A percentile compares a stretch with the other conserved stretches of the same genome.
phyloP scores from a whole-genome alignment of 2,888 invertebrate species.

The Chamaedrilus cognettii region DNA sequence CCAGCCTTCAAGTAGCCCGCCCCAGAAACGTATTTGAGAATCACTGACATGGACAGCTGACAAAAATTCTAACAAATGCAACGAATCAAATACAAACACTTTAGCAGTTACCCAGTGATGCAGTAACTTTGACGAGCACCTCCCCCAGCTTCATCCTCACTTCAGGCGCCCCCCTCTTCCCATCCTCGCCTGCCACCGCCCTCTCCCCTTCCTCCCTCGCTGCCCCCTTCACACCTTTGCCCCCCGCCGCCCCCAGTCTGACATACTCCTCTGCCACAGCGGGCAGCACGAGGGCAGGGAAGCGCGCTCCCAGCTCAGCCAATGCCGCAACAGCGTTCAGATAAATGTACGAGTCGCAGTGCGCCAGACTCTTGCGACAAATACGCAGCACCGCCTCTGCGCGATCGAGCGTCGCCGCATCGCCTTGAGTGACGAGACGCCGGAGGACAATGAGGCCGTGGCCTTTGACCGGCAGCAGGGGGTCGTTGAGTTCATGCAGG shows the following conservation, averaged over 20 bases:
- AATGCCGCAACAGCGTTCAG: constrained; percentile 77
- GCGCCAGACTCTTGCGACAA: constrained; percentile 76
- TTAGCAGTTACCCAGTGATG: constrained; percentile 71
- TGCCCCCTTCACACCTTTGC: not conserved
- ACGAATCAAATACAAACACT: too few species aligned
- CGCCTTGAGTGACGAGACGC: constrained; percentile 71
- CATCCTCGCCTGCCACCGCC: constrained; percentile 86
- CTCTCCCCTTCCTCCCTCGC: constrained; percentile 64
- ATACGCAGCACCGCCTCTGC: constrained; percentile 68
- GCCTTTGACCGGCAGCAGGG: constrained; percentile 70
- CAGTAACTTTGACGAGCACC: constrained; percentile 73
- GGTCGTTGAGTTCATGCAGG: not conserved
- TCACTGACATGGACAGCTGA: not conserved
- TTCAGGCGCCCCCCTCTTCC: constrained; percentile 71
- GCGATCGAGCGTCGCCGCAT: constrained; percentile 66
- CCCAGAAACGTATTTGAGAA: too few species aligned
- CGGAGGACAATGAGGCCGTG: constrained; percentile 77
- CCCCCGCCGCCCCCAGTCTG: not conserved
- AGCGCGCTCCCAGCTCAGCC: constrained; percentile 69
- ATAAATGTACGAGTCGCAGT: constrained; percentile 82
- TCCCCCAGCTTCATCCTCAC: constrained; percentile 79
- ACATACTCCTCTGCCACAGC: constrained; percentile 71
- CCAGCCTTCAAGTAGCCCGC: too few species aligned
- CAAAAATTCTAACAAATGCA: constrained; percentile 1
- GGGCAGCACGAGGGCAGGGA: constrained; percentile 72